Base-by-base conservation (phyloP, 2,113 vertebrate species). In the Hypomesus transpacificus region DNA sequence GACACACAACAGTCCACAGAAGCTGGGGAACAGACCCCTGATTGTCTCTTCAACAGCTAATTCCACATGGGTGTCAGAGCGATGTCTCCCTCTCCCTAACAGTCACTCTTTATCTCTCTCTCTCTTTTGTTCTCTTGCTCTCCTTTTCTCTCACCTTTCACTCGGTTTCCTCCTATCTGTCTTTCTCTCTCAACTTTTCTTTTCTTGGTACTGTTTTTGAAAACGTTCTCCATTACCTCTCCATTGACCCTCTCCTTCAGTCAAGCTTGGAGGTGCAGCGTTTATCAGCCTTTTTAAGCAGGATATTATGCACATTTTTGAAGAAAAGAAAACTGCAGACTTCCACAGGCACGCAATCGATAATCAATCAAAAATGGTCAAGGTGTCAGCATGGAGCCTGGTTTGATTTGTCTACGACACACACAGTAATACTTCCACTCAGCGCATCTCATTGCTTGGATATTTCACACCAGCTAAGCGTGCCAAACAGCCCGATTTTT, bases 41-140 rank as follows among this genome's bases (percentile, higher is more conserved):
- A 85, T 89, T 90, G 87, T 92, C 80, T 53, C 26, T 0, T 34
- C 78, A 73, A 81, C 87, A 85, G 81, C 82, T 84, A 76, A 88
- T 90, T 90, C 88, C 90, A 91, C 85, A 87, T 58, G 69, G 73
- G 80, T 85, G 87, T 89, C 85, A 86, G 70, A 86, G 83, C 84
- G 86, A 89, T 87, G 84, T 84, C 76, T 82, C 77, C 83, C 80
- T 77, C 81, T 77, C 71, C 70, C 84, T 79, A 88, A 80, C 82
- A 84, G 76, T 83, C 79, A 75, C 56, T 78, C 75, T 88, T 84
- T 84, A 80, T 84, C 75, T 61, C 76, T 39, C 80, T 59, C 9
- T 60, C 7, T 68, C n/a, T 20, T 63, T 61, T 28, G 58, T 28
- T 75, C 58, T 52, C 22, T 17, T 18, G 21, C 13, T 67, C 17